Evolutionary conservation across 1,140 invertebrate species (phyloP), one percentile per base, ranked within the genome.

Genomic region (Apis florea): DNA sequence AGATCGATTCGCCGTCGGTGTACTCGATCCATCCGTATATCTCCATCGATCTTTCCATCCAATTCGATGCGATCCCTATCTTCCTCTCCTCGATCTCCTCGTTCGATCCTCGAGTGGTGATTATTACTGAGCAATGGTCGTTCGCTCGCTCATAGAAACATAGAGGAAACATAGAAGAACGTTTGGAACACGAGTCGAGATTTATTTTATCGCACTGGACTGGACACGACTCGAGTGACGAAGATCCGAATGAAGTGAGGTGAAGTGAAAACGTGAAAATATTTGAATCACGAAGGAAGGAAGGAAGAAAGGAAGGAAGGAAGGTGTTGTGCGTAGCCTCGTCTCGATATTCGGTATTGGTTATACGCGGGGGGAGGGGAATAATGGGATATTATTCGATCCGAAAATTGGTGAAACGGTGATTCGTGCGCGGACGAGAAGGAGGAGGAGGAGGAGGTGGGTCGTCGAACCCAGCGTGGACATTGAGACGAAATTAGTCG

Each of bases 1-100:
- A 84, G 78, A 85, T 85, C 84, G 86, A 84, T 88, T 85, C 83
- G 85, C 78, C 64, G 84, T 21, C 56, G 78, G 76, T 70, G 74
- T 40, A 6, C 83, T 70, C 26, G 70, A 82, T 83, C 82, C 75
- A 24, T 80, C 56, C 19, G 21, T 17, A 12, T 19, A 10, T 64
- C 5, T 19, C 72, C 2, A 4, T 8, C 13, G 24, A 17, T 24
- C 51, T 13, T 12, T 19, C 11, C 11, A 2, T 49, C 0, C 3
- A 0, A n/a, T 1, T 8, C 4, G 6, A n/a, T 13, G 10, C 15
- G 47, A 69, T 51, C 21, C 11, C 10, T 53, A 2, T 53, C 49
- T 0, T 12, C 49, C 49, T 51, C 49, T 31, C 31, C 5, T 40
- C 31, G 31, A 31, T 31, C 31, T 40, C 31, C 5, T 6, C 31